phyloP scores from a whole-genome alignment of 2,888 invertebrate genomes.

The Pterostichus madidus region DNA sequence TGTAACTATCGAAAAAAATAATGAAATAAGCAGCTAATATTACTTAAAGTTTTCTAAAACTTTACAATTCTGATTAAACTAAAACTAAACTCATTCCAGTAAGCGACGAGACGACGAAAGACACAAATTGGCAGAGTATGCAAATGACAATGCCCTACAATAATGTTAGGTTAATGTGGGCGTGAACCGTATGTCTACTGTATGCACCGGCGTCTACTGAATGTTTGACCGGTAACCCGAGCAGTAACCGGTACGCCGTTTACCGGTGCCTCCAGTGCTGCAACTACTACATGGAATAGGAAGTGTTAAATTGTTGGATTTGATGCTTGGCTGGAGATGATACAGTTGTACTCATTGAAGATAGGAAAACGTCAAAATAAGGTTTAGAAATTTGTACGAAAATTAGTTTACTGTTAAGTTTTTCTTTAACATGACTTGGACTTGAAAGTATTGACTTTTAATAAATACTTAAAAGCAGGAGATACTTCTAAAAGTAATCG shows the following conservation, averaged over 20 bases:
- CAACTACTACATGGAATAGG: slow-evolving; percentile 8
- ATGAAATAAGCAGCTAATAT: no score
- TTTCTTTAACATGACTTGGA: not conserved
- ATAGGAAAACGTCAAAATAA: not conserved
- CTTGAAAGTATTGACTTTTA: slow-evolving; percentile 15
- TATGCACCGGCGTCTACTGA: not conserved
- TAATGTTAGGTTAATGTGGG: slow-evolving; percentile 17
- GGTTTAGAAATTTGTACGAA: no score
- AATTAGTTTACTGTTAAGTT: no score
- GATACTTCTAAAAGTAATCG: slow-evolving; percentile 8
- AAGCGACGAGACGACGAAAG: not conserved
- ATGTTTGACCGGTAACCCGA: slow-evolving; percentile 42
- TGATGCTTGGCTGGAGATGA: slow-evolving; percentile 27
- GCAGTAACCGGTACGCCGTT: slow-evolving; percentile 5
- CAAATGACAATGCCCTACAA: slow-evolving; percentile 1
- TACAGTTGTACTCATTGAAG: not conserved
- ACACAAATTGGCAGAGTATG: not conserved
- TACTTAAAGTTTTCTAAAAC: no score
- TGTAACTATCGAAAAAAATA: no score
- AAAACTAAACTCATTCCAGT: no score
- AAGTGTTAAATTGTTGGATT: slow-evolving; percentile 33
- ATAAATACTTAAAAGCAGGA: not conserved
- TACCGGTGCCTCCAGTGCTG: not conserved
- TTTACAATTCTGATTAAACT: no score
- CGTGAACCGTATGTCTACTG: slow-evolving; percentile 3